Percentiles rank a stretch among this genome's conserved stretches.
Evolutionary conservation across 92 coral and sea anemone genomes (phyloP).

Genomic region (Nematostella vectensis): DNA sequence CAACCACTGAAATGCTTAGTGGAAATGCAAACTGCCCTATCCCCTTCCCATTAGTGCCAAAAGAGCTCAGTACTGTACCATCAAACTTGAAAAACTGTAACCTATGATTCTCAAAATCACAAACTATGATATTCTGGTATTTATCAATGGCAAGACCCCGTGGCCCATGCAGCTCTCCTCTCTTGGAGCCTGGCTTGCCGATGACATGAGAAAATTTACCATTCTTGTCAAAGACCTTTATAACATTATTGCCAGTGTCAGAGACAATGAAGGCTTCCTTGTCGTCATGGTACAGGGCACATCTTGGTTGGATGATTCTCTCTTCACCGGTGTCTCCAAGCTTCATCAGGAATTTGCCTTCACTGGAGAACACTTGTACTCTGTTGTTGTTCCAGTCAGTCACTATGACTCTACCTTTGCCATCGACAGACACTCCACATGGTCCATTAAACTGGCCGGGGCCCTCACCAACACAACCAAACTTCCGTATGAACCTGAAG

Average conservation of each 20-base stretch:
- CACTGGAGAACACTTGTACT: slow-evolving; percentile 65
- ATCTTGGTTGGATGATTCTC: slow-evolving; percentile 67
- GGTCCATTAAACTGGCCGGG: slow-evolving; percentile 86
- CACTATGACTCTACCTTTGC: slow-evolving; percentile 58
- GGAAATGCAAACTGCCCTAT: slow-evolving; percentile 94
- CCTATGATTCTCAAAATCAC: slow-evolving; percentile 84
- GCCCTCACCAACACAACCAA: slow-evolving; percentile 62
- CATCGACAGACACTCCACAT: slow-evolving; percentile 79
- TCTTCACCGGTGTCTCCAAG: slow-evolving; percentile 76
- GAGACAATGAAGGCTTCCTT: slow-evolving; percentile 69
- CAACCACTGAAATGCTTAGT: slow-evolving; percentile 62
- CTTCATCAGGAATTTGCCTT: slow-evolving; percentile 79
- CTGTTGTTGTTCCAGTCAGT: slow-evolving; percentile 90
- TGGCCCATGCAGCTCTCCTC: slow-evolving; percentile 76
- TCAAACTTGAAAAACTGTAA: slow-evolving; percentile 60
- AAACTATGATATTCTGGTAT: slow-evolving; percentile 56
- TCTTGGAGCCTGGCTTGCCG: slow-evolving; percentile 61
- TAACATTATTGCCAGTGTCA: slow-evolving; percentile 80
- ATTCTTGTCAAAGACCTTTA: slow-evolving; percentile 68
- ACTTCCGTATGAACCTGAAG: slow-evolving; percentile 48
- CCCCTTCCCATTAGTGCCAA: slow-evolving; percentile 82
- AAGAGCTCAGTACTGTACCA: slow-evolving; percentile 61
- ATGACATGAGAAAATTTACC: slow-evolving; percentile 57
- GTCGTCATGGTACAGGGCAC: slow-evolving; percentile 57
- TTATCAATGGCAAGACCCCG: slow-evolving; percentile 76